Evolutionary conservation across 2,888 invertebrate genomes (phyloP).

Genomic region (Phengaris alcon): DNA sequence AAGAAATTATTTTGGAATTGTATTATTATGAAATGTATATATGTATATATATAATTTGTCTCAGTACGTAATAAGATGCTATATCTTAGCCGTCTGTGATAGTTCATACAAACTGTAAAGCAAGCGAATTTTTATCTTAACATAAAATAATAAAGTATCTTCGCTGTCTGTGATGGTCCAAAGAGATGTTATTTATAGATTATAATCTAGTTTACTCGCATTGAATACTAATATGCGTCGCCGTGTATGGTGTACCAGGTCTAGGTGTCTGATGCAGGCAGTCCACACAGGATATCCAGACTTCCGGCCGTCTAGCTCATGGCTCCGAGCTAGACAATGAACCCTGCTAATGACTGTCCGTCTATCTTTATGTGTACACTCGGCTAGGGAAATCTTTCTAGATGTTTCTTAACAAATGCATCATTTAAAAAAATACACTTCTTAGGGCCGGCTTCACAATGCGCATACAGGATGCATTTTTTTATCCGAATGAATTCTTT

Average conservation of each 20-base stretch:
- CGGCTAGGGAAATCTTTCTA: neutral
- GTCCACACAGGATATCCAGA: constrained; percentile 67
- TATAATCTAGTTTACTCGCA: neutral
- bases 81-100: too few relatives aligned
- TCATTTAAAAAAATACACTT: neutral
- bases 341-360: constrained; percentile 57
- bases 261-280: constrained; percentile 42
- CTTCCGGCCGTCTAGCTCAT: constrained; percentile 71
- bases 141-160: too few relatives aligned
- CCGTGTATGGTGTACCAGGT: constrained; percentile 25
- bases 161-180: neutral
- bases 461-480: too few relatives aligned
- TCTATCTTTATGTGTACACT: constrained; percentile 33
- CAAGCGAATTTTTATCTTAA: too few relatives aligned
- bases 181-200: too few relatives aligned
- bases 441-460: too few relatives aligned
- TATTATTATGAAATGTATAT: too few relatives aligned
- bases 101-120: too few relatives aligned
- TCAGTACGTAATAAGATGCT: too few relatives aligned
- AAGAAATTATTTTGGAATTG: too few relatives aligned
- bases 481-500: too few relatives aligned
- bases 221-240: neutral
- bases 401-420: neutral
- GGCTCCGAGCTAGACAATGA: constrained; percentile 69
- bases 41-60: too few relatives aligned